Conservation (phyloP, 2,113 vertebrate species). For the Onychostruthus taczanowskii region DNA sequence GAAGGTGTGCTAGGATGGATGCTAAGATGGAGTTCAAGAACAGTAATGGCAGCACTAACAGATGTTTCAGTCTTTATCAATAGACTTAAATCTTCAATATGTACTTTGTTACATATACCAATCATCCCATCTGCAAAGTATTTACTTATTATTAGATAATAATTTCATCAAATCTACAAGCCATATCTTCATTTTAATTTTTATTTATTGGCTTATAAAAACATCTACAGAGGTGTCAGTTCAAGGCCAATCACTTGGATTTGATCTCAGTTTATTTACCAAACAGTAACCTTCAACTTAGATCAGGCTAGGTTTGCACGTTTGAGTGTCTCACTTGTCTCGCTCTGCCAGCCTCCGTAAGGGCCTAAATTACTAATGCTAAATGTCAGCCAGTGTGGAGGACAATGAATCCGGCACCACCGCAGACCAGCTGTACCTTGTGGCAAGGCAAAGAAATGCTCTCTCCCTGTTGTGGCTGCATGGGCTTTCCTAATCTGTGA, state of each 20-base stretch:
- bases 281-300: conserved; percentile 5
- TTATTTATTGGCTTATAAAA: not conserved
- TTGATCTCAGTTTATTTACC: not conserved
- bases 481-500: not conserved
- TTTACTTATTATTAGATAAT: not conserved
- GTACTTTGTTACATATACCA: not conserved
- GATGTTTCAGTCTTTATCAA: not conserved
- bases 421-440: not conserved
- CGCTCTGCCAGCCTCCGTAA: accelerated
- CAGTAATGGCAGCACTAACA: not conserved
- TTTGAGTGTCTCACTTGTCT: not conserved
- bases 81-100: not conserved
- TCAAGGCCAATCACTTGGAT: not conserved
- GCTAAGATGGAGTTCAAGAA: not conserved
- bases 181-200: not conserved
- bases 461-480: not conserved
- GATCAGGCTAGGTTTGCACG: not conserved
- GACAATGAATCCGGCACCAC: not conserved
- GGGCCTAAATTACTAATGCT: not conserved
- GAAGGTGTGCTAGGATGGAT: not conserved
- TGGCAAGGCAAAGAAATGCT: not conserved
- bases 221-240: not conserved
- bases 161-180: not conserved
- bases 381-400: not conserved
- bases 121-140: not conserved